Conservation (phyloP, 2,113 vertebrate genomes). For the Pygoscelis adeliae region DNA sequence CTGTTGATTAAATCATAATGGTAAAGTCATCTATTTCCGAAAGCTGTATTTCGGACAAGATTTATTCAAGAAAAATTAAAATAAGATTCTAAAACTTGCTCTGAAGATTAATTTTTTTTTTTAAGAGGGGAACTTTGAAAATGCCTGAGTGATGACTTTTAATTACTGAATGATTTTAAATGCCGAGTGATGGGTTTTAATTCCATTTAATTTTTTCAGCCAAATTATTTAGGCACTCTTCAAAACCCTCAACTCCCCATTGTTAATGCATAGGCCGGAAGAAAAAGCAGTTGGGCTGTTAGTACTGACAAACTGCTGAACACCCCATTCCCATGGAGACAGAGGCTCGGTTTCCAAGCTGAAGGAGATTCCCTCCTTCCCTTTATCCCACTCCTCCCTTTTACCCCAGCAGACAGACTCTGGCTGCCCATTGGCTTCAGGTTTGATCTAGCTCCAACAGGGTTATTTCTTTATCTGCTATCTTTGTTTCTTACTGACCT, state of each 20-base stretch:
- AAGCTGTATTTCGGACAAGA: background rate
- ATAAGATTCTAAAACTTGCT: background rate
- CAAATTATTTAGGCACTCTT: background rate
- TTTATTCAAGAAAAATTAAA: conserved; percentile 24
- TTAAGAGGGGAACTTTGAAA: background rate
- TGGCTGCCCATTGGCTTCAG: background rate
- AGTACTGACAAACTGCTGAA: background rate
- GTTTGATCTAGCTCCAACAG: background rate
- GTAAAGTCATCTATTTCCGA: background rate
- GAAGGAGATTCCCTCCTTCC: background rate
- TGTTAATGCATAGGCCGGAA: background rate
- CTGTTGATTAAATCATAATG: conserved; percentile 5
- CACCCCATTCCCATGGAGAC: background rate
- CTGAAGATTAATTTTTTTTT: background rate
- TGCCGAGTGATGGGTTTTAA: background rate
- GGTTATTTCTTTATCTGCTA: background rate
- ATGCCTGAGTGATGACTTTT: background rate
- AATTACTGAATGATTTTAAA: background rate
- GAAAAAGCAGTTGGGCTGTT: background rate
- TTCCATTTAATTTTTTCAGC: background rate
- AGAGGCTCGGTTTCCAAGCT: background rate
- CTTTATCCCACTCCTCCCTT: background rate
- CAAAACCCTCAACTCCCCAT: background rate
- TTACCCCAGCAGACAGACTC: background rate
- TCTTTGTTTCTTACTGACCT: background rate